Conservation (phyloP, 2,888 invertebrate species). For the Clusia tigrina region DNA sequence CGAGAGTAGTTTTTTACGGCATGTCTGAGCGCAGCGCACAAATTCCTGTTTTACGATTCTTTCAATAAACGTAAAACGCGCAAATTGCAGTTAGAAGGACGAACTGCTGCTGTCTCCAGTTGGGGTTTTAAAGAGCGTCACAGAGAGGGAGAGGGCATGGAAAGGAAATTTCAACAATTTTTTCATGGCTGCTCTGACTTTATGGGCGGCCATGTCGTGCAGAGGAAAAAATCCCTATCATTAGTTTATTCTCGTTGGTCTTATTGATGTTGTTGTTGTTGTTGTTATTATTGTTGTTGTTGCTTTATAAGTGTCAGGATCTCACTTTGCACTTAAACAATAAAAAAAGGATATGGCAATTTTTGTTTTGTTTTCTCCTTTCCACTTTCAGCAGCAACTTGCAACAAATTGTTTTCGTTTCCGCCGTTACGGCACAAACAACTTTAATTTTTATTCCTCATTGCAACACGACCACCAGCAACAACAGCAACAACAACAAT, state of each 20-base stretch:
- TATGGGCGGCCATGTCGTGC: not conserved
- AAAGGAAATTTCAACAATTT: not conserved
- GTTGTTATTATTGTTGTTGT: too few species aligned
- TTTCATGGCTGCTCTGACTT: not conserved
- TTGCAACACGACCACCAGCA: slow-evolving; percentile 11
- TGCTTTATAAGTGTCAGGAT: not conserved
- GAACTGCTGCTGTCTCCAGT: not conserved
- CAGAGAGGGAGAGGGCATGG: not conserved
- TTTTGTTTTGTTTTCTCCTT: not conserved
- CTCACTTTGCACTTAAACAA: not conserved
- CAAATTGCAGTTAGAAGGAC: slow-evolving; percentile 18
- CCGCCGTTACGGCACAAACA: slow-evolving; percentile 10
- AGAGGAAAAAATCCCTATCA: slow-evolving; percentile 19
- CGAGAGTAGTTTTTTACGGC: slow-evolving; percentile 34
- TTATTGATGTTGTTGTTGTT: slow-evolving; percentile 1
- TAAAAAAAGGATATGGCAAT: not conserved
- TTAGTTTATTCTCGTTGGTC: slow-evolving; percentile 15
- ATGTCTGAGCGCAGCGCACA: slow-evolving; percentile 18
- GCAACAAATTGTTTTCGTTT: slow-evolving; percentile 19
- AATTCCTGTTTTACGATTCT: slow-evolving; percentile 30
- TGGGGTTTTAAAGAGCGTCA: not conserved
- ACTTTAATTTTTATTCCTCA: slow-evolving; percentile 15
- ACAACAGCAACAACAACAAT: slow-evolving; percentile 40
- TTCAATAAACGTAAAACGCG: slow-evolving; percentile 28
- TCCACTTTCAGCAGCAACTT: not conserved